Conservation (phyloP, 2,888 invertebrate species). For the Nebria salina region DNA sequence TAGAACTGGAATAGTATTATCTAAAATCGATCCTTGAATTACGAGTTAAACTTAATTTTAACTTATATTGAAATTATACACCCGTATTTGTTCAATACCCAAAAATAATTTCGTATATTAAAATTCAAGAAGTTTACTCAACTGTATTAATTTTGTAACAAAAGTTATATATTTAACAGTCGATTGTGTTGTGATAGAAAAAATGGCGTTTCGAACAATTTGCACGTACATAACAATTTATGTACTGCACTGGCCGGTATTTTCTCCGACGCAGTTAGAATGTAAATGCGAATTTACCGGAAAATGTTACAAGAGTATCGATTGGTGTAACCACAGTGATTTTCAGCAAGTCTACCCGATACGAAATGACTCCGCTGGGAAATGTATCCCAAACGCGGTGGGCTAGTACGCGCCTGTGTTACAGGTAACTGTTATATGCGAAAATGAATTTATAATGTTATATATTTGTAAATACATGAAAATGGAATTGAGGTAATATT, state of each 20-base stretch:
- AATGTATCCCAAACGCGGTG: neutral
- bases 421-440: neutral
- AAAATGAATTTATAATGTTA: constrained; percentile 1
- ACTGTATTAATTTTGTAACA: too few relatives aligned
- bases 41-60: neutral
- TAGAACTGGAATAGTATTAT: neutral
- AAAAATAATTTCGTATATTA: neutral
- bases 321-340: neutral
- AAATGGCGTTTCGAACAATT: neutral
- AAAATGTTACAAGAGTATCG: neutral
- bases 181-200: neutral
- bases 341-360: neutral
- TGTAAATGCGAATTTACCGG: neutral
- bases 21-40: neutral
- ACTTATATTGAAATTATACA: neutral
- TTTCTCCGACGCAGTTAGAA: neutral
- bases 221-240: neutral
- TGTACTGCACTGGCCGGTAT: neutral
- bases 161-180: neutral
- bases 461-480: neutral
- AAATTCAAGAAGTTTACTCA: too few relatives aligned
- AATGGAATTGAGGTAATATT: neutral
- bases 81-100: neutral
- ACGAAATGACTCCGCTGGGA: neutral
- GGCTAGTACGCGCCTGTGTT: neutral